These are phyloP conservation scores for Linurgus olivaceus DNA, from an alignment of 2,797 vertebrate species.

Conservation along the genomic window DNA sequence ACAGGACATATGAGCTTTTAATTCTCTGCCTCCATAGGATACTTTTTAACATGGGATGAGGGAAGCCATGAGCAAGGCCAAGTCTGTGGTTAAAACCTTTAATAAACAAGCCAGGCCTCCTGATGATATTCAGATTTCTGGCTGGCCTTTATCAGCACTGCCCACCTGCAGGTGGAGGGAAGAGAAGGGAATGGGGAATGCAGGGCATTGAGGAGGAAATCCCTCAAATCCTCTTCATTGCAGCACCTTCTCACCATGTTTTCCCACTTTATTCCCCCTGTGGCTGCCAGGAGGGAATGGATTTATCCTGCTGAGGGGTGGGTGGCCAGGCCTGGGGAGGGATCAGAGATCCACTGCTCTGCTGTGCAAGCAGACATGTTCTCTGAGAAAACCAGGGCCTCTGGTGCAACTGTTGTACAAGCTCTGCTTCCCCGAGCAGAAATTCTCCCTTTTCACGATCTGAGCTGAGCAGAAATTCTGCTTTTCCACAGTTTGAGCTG, in stretches of 20 bases:
- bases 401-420: not conserved
- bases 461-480: not conserved
- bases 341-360: not conserved
- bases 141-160: not conserved
- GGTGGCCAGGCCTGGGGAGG: not conserved
- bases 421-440: conserved; percentile 35
- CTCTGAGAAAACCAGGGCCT: not conserved
- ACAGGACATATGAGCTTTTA: not conserved
- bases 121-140: not conserved
- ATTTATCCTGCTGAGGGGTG: not conserved
- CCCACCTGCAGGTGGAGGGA: not conserved
- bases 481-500: not conserved
- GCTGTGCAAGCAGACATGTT: not conserved
- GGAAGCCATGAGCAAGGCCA: not conserved
- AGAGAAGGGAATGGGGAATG: not conserved
- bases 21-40: not conserved
- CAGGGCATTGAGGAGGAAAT: not conserved
- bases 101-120: not conserved
- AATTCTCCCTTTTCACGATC: not conserved
- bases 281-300: not conserved
- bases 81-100: not conserved
- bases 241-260: not conserved
- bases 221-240: not conserved
- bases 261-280: not conserved
- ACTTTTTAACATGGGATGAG: not conserved